These are phyloP conservation scores for Cossypha heuglini DNA, from an alignment of 2,797 vertebrate species.

Conservation along the genomic window DNA sequence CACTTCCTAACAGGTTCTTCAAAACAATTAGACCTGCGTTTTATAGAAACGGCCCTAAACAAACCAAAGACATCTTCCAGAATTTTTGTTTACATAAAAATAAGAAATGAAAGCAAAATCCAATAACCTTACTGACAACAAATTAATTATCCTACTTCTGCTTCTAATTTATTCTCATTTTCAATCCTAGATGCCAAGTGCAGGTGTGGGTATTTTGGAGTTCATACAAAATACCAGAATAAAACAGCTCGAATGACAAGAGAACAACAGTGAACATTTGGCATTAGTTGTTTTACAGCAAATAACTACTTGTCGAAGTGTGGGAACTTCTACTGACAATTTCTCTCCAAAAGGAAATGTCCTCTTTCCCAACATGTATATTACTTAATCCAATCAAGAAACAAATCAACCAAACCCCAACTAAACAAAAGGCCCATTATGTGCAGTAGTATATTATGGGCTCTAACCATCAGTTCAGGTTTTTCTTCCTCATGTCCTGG, in stretches of 20 bases:
- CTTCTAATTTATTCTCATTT: not conserved
- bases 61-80: not conserved
- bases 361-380: not conserved
- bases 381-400: not conserved
- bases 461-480: not conserved
- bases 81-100: not conserved
- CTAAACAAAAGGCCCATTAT: not conserved
- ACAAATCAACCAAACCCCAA: not conserved
- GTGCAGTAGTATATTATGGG: not conserved
- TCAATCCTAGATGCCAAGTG: not conserved
- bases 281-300: not conserved
- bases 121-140: not conserved
- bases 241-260: not conserved
- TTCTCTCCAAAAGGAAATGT: not conserved
- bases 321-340: not conserved
- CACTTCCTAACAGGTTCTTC: not conserved
- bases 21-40: not conserved
- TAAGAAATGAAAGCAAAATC: not conserved
- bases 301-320: not conserved
- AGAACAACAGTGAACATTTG: not conserved
- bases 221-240: not conserved
- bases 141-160: not conserved
- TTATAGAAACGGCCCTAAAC: not conserved
- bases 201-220: not conserved
- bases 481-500: not conserved